These are phyloP conservation scores for Drosophila nebulosa DNA, from an alignment of 1,140 invertebrate genomes.

Conservation along the genomic window DNA sequence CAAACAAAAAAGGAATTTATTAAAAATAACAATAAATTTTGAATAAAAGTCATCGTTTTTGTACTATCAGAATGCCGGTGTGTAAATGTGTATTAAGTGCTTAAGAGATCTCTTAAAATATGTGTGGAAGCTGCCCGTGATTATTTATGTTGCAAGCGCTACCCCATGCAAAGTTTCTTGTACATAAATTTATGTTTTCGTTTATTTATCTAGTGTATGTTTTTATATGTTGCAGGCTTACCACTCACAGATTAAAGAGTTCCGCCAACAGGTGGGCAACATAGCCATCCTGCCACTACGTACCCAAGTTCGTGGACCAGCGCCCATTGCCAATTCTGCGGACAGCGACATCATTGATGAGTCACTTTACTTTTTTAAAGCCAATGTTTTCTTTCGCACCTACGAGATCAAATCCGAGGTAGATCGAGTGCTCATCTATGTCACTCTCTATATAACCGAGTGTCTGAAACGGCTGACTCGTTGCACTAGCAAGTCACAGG, in stretches of 20 bases:
- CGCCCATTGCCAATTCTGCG: constrained; percentile 85
- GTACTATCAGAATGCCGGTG: constrained; percentile 40
- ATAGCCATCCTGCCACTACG: constrained; percentile 94
- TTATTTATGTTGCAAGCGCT: neutral
- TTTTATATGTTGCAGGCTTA: constrained; percentile 87
- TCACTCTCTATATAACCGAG: constrained; percentile 99
- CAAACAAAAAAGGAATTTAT: neutral
- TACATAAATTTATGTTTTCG: neutral
- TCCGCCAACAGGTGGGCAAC: constrained; percentile 92
- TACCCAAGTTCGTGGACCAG: constrained; percentile 92
- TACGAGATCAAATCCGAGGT: constrained; percentile 99
- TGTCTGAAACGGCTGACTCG: constrained; percentile 97
- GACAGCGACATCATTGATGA: constrained; percentile 98
- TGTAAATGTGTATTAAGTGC: neutral
- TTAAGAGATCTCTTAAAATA: neutral
- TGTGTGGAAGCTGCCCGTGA: neutral
- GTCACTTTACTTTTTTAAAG: constrained; percentile 98
- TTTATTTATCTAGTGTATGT: constrained; percentile 25
- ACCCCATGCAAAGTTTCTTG: neutral
- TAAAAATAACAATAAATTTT: neutral
- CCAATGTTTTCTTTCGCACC: constrained; percentile 99
- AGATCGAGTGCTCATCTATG: constrained; percentile 97
- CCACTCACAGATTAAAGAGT: constrained; percentile 93
- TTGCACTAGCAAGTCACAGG: constrained; percentile 94
- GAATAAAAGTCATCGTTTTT: neutral